phyloP scores from a whole-genome alignment of 1,140 invertebrate genomes.

The Drosophila burlai region DNA sequence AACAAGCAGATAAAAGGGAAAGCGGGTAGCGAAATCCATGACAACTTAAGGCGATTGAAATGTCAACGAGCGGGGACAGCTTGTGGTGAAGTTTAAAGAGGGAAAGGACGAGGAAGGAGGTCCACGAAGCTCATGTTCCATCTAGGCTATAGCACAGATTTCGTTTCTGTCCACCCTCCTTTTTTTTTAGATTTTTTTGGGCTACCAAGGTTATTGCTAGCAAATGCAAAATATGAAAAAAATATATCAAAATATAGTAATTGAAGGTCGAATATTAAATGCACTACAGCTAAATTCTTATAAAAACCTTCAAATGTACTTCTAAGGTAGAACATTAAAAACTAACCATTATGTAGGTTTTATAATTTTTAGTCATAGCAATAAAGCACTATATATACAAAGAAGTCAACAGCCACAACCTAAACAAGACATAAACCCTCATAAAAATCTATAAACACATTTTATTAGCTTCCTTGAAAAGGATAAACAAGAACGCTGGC shows the following conservation, averaged over 20 bases:
- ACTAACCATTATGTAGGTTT: neutral
- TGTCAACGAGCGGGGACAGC: conserved; percentile 41
- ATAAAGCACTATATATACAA: neutral
- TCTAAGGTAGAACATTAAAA: neutral
- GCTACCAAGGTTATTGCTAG: conserved; percentile 25
- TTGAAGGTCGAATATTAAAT: neutral
- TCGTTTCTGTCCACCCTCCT: neutral
- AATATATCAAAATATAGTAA: neutral
- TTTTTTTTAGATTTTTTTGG: conserved; percentile 18
- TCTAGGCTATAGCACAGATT: conserved; percentile 19
- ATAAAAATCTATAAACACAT: neutral
- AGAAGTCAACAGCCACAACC: neutral
- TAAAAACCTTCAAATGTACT: neutral
- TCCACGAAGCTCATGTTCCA: neutral
- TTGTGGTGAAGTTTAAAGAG: conserved; percentile 8
- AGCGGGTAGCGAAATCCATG: conserved; percentile 19
- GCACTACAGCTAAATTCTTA: neutral
- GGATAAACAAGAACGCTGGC: neutral
- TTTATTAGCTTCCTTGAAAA: neutral
- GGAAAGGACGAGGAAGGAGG: neutral
- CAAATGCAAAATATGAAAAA: conserved; percentile 14
- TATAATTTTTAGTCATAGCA: neutral
- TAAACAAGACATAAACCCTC: neutral
- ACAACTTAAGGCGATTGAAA: conserved; percentile 60
- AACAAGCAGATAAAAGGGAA: conserved; percentile 33